phyloP scores from a whole-genome alignment of 2,797 vertebrate genomes.

The Sebastes trivittatus region DNA sequence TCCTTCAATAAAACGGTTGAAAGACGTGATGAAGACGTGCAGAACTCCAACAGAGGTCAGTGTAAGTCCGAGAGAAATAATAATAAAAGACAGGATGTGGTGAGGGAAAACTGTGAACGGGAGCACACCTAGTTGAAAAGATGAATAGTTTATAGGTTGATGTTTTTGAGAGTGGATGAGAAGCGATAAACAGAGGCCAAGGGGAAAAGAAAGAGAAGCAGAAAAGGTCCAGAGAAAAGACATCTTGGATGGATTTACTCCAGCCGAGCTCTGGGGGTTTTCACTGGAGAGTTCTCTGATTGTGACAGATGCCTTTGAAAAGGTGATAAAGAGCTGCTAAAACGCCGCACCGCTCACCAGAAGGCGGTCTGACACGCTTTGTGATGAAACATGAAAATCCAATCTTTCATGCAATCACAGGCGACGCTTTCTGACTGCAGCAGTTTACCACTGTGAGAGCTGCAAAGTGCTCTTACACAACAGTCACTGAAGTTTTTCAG shows the following conservation, averaged over 20 bases:
- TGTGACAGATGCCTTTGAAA: not conserved
- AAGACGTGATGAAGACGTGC: not conserved
- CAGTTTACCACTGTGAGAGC: not conserved
- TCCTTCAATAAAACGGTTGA: not conserved
- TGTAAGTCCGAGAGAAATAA: not conserved
- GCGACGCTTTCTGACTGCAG: not conserved
- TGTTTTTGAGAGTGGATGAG: not conserved
- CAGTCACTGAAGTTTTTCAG: not conserved
- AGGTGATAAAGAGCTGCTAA: slow-evolving; percentile 54
- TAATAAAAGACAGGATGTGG: not conserved
- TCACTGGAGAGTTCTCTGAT: not conserved
- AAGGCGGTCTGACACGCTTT: not conserved
- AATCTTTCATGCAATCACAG: slow-evolving; percentile 11
- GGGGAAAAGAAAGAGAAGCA: not conserved
- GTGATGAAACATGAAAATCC: slow-evolving; percentile 26
- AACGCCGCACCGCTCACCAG: not conserved
- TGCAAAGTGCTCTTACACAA: slow-evolving; percentile 49
- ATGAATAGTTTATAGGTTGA: not conserved
- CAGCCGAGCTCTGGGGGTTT: not conserved
- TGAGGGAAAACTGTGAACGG: not conserved
- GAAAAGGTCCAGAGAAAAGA: not conserved
- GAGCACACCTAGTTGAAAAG: not conserved
- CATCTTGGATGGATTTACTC: not conserved
- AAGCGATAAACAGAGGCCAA: not conserved
- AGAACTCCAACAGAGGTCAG: not conserved